Conservation (phyloP, 2,113 vertebrate genomes). For the Tonatia bakeri region DNA sequence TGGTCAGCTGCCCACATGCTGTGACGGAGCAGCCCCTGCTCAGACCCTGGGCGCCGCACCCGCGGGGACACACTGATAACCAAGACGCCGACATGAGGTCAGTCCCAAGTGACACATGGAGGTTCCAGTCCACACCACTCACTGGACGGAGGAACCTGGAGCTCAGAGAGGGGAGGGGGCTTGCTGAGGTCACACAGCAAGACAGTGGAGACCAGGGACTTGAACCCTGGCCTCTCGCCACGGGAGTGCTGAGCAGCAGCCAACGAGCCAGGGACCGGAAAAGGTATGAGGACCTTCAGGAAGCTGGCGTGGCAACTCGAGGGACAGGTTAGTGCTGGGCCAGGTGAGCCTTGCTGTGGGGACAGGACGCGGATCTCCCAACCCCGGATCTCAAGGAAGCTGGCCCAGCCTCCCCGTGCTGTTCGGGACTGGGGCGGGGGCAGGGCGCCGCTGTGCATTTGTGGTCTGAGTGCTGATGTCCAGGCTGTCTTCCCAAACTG, state of each 20-base stretch:
- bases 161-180: neutral
- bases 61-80: accelerated
- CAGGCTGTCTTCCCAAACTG: neutral
- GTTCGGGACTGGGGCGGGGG: neutral
- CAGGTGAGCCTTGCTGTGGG: neutral
- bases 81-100: neutral
- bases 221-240: neutral
- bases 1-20: neutral
- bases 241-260: accelerated
- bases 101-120: accelerated
- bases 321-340: too few relatives aligned
- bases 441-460: accelerated
- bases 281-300: accelerated
- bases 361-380: neutral
- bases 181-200: neutral
- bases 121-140: neutral
- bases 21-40: accelerated
- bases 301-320: accelerated
- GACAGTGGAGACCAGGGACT: neutral
- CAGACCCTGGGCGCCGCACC: neutral
- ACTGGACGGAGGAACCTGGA: neutral
- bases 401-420: neutral
- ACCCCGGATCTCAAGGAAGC: neutral
- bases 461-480: accelerated
- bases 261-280: accelerated